These are phyloP conservation scores for Petrocephalus microphthalmus DNA, from an alignment of 2,113 vertebrate species.

Conservation along the genomic window DNA sequence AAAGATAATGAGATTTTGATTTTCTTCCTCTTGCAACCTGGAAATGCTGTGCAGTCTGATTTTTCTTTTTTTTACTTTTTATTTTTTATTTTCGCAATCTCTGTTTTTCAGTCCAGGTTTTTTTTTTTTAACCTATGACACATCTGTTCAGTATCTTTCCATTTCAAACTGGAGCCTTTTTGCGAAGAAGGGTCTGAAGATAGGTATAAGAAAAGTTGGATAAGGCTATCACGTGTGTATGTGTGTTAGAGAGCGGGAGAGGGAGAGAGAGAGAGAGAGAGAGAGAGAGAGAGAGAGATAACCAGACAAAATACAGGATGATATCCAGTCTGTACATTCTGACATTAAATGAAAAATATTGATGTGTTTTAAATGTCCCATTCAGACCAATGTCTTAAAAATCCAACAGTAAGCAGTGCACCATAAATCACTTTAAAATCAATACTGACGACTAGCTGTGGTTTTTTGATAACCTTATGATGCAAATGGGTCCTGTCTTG, in stretches of 20 bases:
- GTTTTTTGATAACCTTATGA: not conserved
- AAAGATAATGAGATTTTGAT: not conserved
- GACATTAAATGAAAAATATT: not conserved
- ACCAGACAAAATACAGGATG: not conserved
- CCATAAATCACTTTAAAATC: not conserved
- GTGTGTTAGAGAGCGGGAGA: not conserved
- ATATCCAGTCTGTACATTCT: not conserved
- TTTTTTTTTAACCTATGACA: not conserved
- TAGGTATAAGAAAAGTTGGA: not conserved
- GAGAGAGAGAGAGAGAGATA: not conserved
- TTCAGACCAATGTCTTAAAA: not conserved
- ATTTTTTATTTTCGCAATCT: not conserved
- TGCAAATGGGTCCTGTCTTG: not conserved
- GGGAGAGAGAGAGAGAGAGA: not conserved
- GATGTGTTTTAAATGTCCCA: not conserved
- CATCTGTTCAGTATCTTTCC: not conserved
- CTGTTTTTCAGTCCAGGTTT: not conserved
- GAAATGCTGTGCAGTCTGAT: not conserved
- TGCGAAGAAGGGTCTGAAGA: not conserved
- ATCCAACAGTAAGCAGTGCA: not conserved
- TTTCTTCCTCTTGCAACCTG: not conserved
- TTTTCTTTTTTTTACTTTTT: slow-evolving; percentile 10
- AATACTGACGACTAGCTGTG: not conserved
- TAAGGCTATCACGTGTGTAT: not conserved
- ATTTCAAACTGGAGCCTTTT: not conserved